phyloP scores from a whole-genome alignment of 2,797 vertebrate genomes.

The Scleropages formosus region DNA sequence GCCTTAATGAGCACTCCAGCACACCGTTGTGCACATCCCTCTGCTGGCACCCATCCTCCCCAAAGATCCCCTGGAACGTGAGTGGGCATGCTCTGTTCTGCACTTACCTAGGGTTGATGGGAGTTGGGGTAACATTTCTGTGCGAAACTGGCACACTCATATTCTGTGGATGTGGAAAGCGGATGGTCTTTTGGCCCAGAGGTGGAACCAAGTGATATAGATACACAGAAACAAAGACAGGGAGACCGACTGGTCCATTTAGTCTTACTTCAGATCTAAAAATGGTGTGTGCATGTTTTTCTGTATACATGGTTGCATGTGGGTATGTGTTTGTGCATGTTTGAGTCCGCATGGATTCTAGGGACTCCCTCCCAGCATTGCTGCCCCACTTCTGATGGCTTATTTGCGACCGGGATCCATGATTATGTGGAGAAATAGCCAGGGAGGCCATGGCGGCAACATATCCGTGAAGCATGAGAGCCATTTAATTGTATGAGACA shows the following conservation, averaged over 20 bases:
- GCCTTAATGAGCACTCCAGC: slow-evolving; percentile 76
- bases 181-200: background rate
- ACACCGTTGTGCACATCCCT: slow-evolving; percentile 61
- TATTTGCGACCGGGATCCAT: slow-evolving; percentile 24
- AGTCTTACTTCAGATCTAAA: slow-evolving; percentile 28
- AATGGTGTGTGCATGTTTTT: slow-evolving; percentile 6
- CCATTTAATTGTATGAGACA: slow-evolving; percentile 38
- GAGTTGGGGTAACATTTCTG: background rate
- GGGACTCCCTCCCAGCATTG: slow-evolving; percentile 34
- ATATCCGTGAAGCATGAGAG: slow-evolving; percentile 31
- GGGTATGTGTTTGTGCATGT: slow-evolving; percentile 31
- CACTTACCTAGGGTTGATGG: slow-evolving; percentile 36
- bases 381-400: slow-evolving; percentile 34
- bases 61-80: slow-evolving; percentile 59
- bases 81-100: slow-evolving; percentile 60
- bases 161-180: slow-evolving; percentile 27
- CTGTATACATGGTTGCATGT: background rate
- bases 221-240: slow-evolving; percentile 38
- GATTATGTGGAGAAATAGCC: slow-evolving; percentile 17
- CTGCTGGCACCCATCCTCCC: slow-evolving; percentile 59
- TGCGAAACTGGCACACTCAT: slow-evolving; percentile 23
- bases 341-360: slow-evolving; percentile 22
- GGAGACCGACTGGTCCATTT: slow-evolving; percentile 19
- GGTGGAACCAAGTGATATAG: background rate
- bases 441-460: slow-evolving; percentile 28